Base-by-base conservation (phyloP, 2,113 vertebrate genomes). In the Syngnathoides biaculeatus region DNA sequence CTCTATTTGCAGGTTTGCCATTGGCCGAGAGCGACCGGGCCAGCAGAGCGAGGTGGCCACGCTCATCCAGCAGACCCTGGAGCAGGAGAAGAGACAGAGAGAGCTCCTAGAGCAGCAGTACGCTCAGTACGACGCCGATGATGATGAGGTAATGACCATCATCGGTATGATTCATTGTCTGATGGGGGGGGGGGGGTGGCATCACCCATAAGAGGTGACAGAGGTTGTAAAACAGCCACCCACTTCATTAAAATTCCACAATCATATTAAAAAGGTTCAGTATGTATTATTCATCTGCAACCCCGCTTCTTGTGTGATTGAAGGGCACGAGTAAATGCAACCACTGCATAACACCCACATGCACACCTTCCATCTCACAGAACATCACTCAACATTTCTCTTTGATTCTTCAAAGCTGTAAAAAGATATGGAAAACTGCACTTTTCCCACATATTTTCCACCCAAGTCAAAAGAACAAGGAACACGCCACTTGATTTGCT, bases 41-140 rank as follows among this genome's bases (percentile, higher is more conserved):
- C 97, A 99, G 91, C 93, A 96, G 87, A 99, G 97, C 10, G 97
- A 99, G 85, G 97, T 99, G 78, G 96, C 97, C 0, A 94, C 96
- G 35, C 86, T 99, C 81, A 99, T 99, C 77, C 98, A 96, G 82
- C 97, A 98, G 84, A 99, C 97, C 2, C 90, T 99, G 80, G 97
- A 99, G 69, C 97, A 99, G 69, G 97, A 99, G 79, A 89, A 94
- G 42, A 94, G 93, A 68, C 97, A 99, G 89, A 88, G 95, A 75
- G 97, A 99, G 79, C 89, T 98, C 70, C 91, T 98, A 66, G 97
- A 98, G 85, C 97, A 96, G 79, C 97, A 98, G 76, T 98, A 99
- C 20, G 94, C 93, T 20, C 96, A 98, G 39, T 99, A 98, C 0
- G 96, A 98, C 1, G 97, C 96, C 0, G 96, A 99, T 12, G 97